Conservation (phyloP, 2,888 invertebrate genomes). For the Oscheius sp. region DNA sequence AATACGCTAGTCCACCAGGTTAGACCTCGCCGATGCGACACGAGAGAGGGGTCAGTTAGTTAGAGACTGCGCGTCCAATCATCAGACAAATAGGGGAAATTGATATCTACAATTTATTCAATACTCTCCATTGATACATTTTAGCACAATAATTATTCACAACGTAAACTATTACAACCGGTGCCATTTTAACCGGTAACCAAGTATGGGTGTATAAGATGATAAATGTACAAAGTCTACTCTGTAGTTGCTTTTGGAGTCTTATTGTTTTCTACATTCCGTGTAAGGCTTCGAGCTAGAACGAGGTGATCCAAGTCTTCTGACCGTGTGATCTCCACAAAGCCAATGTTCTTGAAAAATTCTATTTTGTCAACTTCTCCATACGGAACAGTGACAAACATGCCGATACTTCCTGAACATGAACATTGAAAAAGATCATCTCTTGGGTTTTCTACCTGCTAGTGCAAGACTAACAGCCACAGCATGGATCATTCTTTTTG, state of each 20-base stretch:
- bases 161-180: background rate
- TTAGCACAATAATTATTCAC: background rate
- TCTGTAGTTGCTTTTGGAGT: background rate
- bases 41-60: background rate
- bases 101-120: background rate
- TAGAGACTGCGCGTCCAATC: background rate
- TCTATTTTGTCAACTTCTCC: slow-evolving; percentile 50
- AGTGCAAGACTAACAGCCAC: slow-evolving; percentile 55
- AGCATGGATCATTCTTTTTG: slow-evolving; percentile 55
- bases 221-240: background rate
- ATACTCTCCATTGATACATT: background rate
- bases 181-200: background rate
- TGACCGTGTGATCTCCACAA: slow-evolving; percentile 42
- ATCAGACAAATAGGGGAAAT: background rate
- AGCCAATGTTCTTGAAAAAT: slow-evolving; percentile 55
- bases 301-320: slow-evolving; percentile 35
- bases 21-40: slow-evolving; percentile 16
- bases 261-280: background rate
- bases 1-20: slow-evolving; percentile 24
- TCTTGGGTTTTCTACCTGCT: slow-evolving; percentile 46
- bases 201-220: background rate
- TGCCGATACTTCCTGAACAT: slow-evolving; percentile 55
- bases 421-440: too few species aligned
- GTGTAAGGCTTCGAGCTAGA: slow-evolving; percentile 36
- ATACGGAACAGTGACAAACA: slow-evolving; percentile 51